Evolutionary conservation across 2,888 invertebrate genomes (phyloP).

Genomic region (Parthenolecanium corni): DNA sequence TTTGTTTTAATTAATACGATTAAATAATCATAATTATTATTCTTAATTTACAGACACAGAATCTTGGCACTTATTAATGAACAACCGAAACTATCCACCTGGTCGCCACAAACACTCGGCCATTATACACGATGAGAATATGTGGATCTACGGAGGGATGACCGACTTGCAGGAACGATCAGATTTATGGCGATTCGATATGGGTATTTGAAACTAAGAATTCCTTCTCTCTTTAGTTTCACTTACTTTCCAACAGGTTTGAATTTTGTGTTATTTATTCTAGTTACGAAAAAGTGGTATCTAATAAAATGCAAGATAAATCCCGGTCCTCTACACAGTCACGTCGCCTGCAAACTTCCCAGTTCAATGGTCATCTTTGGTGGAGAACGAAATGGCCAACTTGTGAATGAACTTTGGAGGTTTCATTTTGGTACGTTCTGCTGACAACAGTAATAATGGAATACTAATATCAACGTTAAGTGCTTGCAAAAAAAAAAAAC

Average conservation of each 20-base stretch:
- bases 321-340: conserved; percentile 63
- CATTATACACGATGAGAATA: conserved; percentile 59
- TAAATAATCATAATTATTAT: too few species aligned
- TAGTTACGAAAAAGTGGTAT: conserved; percentile 54
- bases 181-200: conserved; percentile 72
- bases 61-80: conserved; percentile 58
- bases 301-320: conserved; percentile 49
- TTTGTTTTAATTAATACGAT: too few species aligned
- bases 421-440: conserved; percentile 59
- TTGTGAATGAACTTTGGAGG: conserved; percentile 67
- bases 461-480: background rate
- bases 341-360: conserved; percentile 64
- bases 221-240: background rate
- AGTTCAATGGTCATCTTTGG: conserved; percentile 69
- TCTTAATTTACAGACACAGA: conserved; percentile 55
- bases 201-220: conserved; percentile 41
- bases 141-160: conserved; percentile 84
- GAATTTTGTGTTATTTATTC: conserved; percentile 33
- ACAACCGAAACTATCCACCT: conserved; percentile 39
- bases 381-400: conserved; percentile 58
- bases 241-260: too few species aligned
- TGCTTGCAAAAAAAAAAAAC: background rate
- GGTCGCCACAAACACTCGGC: conserved; percentile 71
- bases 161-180: conserved; percentile 63
- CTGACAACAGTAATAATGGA: conserved; percentile 1